A percentile compares a stretch with the other conserved stretches of the same genome.
Conservation (phyloP, 2,888 invertebrate species). For the Oxyteleia sp. region DNA sequence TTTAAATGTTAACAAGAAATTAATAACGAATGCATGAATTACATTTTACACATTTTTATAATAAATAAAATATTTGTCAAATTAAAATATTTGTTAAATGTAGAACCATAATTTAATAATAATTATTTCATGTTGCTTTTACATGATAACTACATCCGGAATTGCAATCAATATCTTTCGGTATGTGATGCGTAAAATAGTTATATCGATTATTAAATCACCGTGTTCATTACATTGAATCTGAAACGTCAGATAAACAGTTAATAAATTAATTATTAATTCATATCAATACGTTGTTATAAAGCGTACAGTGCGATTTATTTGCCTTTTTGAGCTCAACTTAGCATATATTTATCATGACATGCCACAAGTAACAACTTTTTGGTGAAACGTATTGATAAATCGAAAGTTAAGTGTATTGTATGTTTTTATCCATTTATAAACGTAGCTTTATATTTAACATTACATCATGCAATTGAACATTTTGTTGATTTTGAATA, state of each 20-base stretch:
- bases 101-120: neutral
- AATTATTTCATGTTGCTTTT: neutral
- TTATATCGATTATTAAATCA: slow-evolving; percentile 6
- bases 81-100: neutral
- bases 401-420: too few relatives aligned
- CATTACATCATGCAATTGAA: too few relatives aligned
- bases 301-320: neutral
- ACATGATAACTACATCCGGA: neutral
- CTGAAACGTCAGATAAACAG: slow-evolving; percentile 13
- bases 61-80: neutral
- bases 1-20: slow-evolving; percentile 8
- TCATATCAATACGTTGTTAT: too few relatives aligned
- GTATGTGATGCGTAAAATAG: neutral
- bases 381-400: too few relatives aligned
- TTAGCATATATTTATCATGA: neutral
- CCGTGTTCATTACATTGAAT: neutral
- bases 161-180: neutral
- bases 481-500: too few relatives aligned
- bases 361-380: slow-evolving; percentile 5
- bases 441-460: too few relatives aligned
- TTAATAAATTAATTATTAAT: slow-evolving; percentile 20
- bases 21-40: too few relatives aligned
- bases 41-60: slow-evolving; percentile 1
- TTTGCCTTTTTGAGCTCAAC: slow-evolving; percentile 5
- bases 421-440: too few relatives aligned